Percentiles rank a stretch among this genome's conserved stretches.
Conservation (phyloP, 1,140 invertebrate species). For the Lethrus apterus region DNA sequence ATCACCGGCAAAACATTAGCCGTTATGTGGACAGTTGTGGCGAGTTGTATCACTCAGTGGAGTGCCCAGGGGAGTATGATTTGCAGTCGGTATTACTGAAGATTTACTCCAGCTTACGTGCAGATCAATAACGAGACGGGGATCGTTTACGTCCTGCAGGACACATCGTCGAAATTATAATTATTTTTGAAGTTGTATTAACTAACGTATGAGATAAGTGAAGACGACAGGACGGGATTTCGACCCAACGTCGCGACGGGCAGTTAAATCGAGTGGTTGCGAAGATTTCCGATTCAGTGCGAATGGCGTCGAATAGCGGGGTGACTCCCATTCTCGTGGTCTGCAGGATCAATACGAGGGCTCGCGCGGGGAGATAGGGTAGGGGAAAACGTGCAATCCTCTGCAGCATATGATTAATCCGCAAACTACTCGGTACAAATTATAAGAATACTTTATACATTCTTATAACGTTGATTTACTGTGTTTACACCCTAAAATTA, state of each 20-base stretch:
- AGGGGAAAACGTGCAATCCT: slow-evolving; percentile 3
- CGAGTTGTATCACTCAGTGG: slow-evolving; percentile 18
- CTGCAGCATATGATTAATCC: slow-evolving; percentile 9
- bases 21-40: slow-evolving; percentile 25
- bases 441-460: slow-evolving; percentile 7
- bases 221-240: slow-evolving; percentile 14
- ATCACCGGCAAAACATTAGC: slow-evolving; percentile 29
- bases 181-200: slow-evolving; percentile 2
- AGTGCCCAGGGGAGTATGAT: slow-evolving; percentile 18
- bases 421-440: slow-evolving; percentile 11
- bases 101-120: slow-evolving; percentile 10
- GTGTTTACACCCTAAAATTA: too few relatives aligned
- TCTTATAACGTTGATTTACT: slow-evolving; percentile 9
- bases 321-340: slow-evolving; percentile 25
- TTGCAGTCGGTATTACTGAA: slow-evolving; percentile 13
- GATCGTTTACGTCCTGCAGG: neutral
- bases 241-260: slow-evolving; percentile 16
- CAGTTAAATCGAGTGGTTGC: slow-evolving; percentile 24
- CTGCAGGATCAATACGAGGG: slow-evolving; percentile 28
- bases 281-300: slow-evolving; percentile 24
- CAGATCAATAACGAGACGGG: slow-evolving; percentile 1
- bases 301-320: slow-evolving; percentile 17
- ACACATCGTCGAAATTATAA: slow-evolving; percentile 2
- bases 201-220: neutral
- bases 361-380: neutral